Conservation (phyloP, 2,888 invertebrate species). For the Perizoma affinitatum region DNA sequence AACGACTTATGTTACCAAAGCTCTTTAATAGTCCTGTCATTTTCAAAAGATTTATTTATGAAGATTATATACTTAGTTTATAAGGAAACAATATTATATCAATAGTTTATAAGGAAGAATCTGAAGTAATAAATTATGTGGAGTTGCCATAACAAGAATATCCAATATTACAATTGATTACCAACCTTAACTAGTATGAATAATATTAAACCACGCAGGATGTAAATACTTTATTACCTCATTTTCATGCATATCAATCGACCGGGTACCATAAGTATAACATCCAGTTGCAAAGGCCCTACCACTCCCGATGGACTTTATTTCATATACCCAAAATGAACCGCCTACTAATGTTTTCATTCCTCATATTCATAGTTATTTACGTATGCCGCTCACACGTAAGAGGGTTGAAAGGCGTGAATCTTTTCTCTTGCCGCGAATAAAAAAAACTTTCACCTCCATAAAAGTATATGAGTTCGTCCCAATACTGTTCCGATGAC, state of each 20-base stretch:
- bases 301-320: constrained; percentile 51
- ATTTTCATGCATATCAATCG: constrained; percentile 42
- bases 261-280: constrained; percentile 35
- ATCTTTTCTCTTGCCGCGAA: constrained; percentile 76
- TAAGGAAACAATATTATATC: background rate
- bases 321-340: constrained; percentile 54
- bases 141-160: too few relatives aligned
- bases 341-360: constrained; percentile 64
- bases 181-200: constrained; percentile 23
- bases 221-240: constrained; percentile 36
- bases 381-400: constrained; percentile 67
- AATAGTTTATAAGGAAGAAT: background rate
- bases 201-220: constrained; percentile 21
- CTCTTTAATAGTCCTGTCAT: constrained; percentile 32
- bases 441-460: constrained; percentile 76
- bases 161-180: too few relatives aligned
- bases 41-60: constrained; percentile 33
- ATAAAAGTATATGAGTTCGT: constrained; percentile 83
- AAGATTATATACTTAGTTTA: constrained; percentile 17
- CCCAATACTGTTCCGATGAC: constrained; percentile 81
- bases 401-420: constrained; percentile 61
- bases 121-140: too few relatives aligned
- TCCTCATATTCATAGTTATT: constrained; percentile 63
- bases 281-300: constrained; percentile 45
- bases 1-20: constrained; percentile 41